phyloP scores from a whole-genome alignment of 2,888 invertebrate genomes.

The Rhingia campestris region DNA sequence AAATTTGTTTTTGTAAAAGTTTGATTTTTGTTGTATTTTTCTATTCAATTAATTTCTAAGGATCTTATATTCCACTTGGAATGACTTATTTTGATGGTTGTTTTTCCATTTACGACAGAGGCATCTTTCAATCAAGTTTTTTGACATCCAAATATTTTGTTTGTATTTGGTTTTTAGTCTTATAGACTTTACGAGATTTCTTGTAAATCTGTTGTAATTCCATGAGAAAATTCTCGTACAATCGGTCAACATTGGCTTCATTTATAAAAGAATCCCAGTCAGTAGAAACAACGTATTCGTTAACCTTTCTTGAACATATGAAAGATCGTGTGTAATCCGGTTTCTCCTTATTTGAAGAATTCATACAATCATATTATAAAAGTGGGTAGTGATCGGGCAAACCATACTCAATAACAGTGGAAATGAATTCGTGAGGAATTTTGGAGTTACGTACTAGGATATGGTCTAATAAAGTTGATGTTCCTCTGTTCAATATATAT shows the following conservation, averaged over 20 bases:
- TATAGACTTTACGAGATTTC: constrained; percentile 5
- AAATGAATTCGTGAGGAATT: neutral
- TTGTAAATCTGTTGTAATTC: constrained; percentile 7
- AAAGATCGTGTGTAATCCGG: neutral
- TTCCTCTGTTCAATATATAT: too few relatives aligned
- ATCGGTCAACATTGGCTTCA: neutral
- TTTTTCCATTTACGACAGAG: constrained; percentile 22
- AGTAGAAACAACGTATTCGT: constrained; percentile 1
- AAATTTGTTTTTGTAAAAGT: constrained; percentile 18
- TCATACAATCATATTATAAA: neutral
- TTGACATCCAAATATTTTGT: constrained; percentile 7
- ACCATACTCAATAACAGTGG: neutral
- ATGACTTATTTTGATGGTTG: neutral
- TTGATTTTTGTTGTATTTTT: neutral
- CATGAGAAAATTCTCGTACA: neutral
- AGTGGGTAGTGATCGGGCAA: constrained; percentile 6
- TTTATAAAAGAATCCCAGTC: neutral
- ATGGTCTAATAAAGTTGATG: constrained; percentile 4
- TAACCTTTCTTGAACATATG: neutral
- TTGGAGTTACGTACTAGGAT: constrained; percentile 5
- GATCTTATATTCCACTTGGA: neutral
- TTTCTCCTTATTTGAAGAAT: neutral
- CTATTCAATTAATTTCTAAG: constrained; percentile 9
- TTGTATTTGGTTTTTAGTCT: neutral
- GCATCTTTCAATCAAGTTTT: neutral